Base-by-base conservation (phyloP, 2,797 vertebrate genomes). In the Pangasius mekongensis region DNA sequence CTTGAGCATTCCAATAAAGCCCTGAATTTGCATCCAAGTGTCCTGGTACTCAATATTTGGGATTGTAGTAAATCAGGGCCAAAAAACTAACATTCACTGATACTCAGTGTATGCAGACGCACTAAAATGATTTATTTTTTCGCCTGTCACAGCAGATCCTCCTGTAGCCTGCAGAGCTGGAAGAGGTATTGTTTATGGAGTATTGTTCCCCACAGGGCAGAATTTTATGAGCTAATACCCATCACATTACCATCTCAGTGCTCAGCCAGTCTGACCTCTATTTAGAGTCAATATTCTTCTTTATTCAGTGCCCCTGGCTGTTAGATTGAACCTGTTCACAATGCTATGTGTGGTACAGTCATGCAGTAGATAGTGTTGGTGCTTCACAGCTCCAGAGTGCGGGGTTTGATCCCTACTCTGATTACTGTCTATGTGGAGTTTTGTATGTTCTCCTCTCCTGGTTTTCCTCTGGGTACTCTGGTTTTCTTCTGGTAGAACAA, bases 301-400 rank as follows among this genome's bases (percentile, higher is more conserved):
- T 10, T 39, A 39, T 39, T 24, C 54, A 60, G 22, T 60, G 14
- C 6, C 52, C 18, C 16, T 56, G 33, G 11, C 10, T 60, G 33
- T 39, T 60, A 81, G 56, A n/a, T 39, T 39, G 60, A 33, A 81
- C 78, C 56, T 81, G 56, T 81, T 60, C 78, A 39, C n/a, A 27
- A 1, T 3, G 5, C 20, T 16, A 10, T 78, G n/a, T 30, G 49
- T 54, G 47, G 49, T 30, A 52, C 2, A 14, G 5, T 54, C 14
- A 2, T 77, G n/a, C 76, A 78, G 14, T 30, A 9, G 27, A 54
- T 54, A 52, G 43, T 47, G 71, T 76, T 27, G 1, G 43, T 76
- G 73, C 39, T 52, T 54, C 16, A 30, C 74, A 54, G 47, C 27
- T 52, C 27, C 49, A 4, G 27, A 77, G 47, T 30, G 8, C 27